phyloP scores from a whole-genome alignment of 2,888 invertebrate species.

The Oasisia sp. region DNA sequence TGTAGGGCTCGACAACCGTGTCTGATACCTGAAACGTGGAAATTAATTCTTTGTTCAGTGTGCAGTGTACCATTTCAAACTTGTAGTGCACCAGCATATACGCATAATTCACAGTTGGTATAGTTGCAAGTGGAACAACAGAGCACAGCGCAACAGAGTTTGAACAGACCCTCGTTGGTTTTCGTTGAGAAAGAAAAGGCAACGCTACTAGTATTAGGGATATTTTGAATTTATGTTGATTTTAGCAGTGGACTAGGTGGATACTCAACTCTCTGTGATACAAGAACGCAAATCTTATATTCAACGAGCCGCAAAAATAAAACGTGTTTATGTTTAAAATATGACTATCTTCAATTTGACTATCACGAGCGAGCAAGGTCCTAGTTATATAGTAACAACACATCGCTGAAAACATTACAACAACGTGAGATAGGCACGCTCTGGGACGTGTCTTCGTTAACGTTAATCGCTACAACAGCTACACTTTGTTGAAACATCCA shows the following conservation, averaged over 20 bases:
- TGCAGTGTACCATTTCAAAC: not conserved
- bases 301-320: no score
- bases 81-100: no score
- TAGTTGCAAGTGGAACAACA: not conserved
- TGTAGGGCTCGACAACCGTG: conserved; percentile 78
- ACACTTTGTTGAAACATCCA: not conserved
- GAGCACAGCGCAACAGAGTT: not conserved
- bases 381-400: not conserved
- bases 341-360: not conserved
- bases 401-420: not conserved
- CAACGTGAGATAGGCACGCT: no score
- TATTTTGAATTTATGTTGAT: not conserved
- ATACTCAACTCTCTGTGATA: not conserved
- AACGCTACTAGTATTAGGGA: not conserved
- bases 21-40: conserved; percentile 75
- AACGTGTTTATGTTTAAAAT: not conserved
- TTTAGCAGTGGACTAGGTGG: not conserved
- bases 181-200: no score
- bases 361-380: not conserved
- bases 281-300: no score
- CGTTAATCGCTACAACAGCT: not conserved
- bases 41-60: not conserved
- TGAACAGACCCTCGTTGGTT: not conserved
- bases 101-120: not conserved
- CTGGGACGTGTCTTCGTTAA: no score